Conservation (phyloP, 2,797 vertebrate genomes). For the Pangasius mekongensis region DNA sequence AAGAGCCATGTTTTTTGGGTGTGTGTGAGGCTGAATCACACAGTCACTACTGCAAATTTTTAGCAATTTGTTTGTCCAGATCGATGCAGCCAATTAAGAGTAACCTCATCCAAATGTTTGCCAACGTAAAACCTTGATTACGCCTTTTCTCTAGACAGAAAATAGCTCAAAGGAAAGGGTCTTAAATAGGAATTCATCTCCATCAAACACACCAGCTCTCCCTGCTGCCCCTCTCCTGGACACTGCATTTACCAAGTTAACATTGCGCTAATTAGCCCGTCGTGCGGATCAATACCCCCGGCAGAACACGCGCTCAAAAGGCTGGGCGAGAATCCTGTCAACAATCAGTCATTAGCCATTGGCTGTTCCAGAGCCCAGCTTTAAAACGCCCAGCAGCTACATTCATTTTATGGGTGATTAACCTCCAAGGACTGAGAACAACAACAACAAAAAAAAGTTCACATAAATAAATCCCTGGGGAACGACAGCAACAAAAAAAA, state of each 20-base stretch:
- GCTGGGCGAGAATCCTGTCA: slow-evolving; percentile 42
- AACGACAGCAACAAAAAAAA: slow-evolving; percentile 28
- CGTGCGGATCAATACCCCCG: slow-evolving; percentile 63
- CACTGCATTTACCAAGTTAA: slow-evolving; percentile 58
- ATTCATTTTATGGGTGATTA: slow-evolving; percentile 57
- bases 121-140: slow-evolving; percentile 34
- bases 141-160: slow-evolving; percentile 52
- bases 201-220: slow-evolving; percentile 48
- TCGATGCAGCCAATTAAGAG: slow-evolving; percentile 35
- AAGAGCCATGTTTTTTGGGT: not conserved
- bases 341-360: slow-evolving; percentile 49
- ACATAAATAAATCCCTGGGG: slow-evolving; percentile 7
- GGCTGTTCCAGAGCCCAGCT: slow-evolving; percentile 26
- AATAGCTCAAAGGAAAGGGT: slow-evolving; percentile 54
- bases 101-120: slow-evolving; percentile 39
- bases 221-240: slow-evolving; percentile 26
- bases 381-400: slow-evolving; percentile 49
- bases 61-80: slow-evolving; percentile 12
- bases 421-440: slow-evolving; percentile 43
- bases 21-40: not conserved
- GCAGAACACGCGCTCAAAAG: slow-evolving; percentile 34
- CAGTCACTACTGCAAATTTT: not conserved
- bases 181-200: slow-evolving; percentile 53
- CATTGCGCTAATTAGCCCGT: slow-evolving; percentile 60
- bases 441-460: slow-evolving; percentile 25